Evolutionary conservation across 2,888 invertebrate species (phyloP).

Genomic region (Heliconius ethilla): DNA sequence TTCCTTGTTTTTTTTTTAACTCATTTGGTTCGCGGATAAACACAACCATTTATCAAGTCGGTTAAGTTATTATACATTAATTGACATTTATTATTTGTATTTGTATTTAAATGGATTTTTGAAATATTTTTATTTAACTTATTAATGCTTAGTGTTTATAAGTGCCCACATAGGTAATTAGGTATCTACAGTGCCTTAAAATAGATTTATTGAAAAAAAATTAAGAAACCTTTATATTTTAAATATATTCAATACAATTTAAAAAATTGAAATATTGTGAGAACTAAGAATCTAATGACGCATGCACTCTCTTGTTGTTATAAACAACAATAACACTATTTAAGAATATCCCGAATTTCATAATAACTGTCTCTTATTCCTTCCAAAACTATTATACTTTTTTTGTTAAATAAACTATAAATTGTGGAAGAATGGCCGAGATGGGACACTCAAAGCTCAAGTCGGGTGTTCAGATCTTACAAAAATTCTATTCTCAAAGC

Average conservation of each 20-base stretch:
- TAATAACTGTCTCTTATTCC: constrained; percentile 42
- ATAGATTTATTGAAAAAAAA: neutral
- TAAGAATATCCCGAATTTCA: constrained; percentile 57
- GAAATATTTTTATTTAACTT: neutral
- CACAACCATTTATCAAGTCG: constrained; percentile 21
- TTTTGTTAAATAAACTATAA: constrained; percentile 81
- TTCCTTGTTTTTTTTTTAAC: constrained; percentile 35
- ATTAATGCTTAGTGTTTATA: neutral
- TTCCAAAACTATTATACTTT: constrained; percentile 60
- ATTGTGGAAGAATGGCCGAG: constrained; percentile 77
- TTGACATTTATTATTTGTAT: neutral
- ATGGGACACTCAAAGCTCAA: constrained; percentile 65
- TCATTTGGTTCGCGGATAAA: constrained; percentile 29
- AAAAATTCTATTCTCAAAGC: constrained; percentile 52
- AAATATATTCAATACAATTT: constrained; percentile 17
- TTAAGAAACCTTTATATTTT: neutral
- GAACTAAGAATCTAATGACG: constrained; percentile 70
- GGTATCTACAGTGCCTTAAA: neutral
- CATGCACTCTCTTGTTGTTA: constrained; percentile 58
- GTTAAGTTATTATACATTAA: constrained; percentile 23
- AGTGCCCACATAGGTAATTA: neutral
- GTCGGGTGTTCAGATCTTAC: constrained; percentile 57
- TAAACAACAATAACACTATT: constrained; percentile 60
- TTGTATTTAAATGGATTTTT: neutral
- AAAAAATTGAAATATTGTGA: constrained; percentile 58